Conservation (phyloP, 2,797 vertebrate genomes). For the Phrynocephalus vlangalii region DNA sequence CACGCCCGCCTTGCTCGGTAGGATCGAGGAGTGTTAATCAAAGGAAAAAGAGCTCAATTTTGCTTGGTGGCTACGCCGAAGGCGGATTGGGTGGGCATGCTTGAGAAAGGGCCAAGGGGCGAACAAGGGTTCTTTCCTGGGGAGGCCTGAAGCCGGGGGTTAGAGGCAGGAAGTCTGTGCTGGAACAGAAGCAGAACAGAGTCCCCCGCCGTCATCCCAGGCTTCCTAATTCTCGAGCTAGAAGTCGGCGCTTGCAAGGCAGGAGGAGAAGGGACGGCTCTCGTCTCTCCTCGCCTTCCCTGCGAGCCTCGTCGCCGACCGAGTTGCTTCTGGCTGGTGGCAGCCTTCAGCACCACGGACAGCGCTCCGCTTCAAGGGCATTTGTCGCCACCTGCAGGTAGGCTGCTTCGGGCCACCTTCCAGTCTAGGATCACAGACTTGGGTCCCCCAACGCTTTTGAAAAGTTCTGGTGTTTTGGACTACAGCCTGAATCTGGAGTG, state of each 20-base stretch:
- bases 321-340: neutral
- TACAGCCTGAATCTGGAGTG: too few relatives aligned
- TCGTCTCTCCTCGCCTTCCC: too few relatives aligned
- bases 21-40: too few relatives aligned
- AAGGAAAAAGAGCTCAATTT: neutral
- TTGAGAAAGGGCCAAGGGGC: neutral
- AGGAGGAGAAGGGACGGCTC: too few relatives aligned
- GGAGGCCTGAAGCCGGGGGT: too few relatives aligned
- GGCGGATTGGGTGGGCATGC: neutral
- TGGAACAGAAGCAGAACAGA: too few relatives aligned
- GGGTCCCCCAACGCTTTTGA: neutral
- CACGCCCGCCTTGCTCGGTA: too few relatives aligned
- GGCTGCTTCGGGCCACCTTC: constrained; percentile 10
- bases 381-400: constrained; percentile 78
- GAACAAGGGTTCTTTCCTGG: too few relatives aligned
- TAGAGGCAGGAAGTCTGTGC: neutral
- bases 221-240: too few relatives aligned
- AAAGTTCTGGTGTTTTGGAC: too few relatives aligned
- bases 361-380: constrained; percentile 60
- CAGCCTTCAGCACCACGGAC: constrained; percentile 68
- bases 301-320: too few relatives aligned
- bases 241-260: neutral
- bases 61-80: neutral
- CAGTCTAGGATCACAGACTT: neutral
- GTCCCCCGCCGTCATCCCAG: neutral